phyloP scores from a whole-genome alignment of 2,888 invertebrate genomes.

The Saturnia pavonia region DNA sequence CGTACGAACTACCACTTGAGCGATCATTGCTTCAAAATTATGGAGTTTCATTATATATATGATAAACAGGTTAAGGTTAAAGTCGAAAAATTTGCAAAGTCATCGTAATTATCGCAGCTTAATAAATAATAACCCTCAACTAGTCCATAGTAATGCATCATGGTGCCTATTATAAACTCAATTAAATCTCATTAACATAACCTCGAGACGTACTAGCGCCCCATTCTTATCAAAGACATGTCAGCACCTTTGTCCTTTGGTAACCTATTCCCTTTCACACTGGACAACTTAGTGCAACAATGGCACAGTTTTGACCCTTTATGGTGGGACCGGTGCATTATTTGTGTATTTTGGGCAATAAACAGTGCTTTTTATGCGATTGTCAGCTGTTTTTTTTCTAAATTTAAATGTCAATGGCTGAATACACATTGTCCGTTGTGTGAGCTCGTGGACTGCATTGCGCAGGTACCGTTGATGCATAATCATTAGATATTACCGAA shows the following conservation, averaged over 20 bases:
- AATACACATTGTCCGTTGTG: conserved; percentile 80
- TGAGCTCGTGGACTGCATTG: conserved; percentile 77
- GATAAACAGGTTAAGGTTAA: not conserved
- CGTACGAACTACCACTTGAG: too few relatives aligned
- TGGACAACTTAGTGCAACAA: conserved; percentile 76
- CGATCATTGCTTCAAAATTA: too few relatives aligned
- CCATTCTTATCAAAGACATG: conserved; percentile 68
- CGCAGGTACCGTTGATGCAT: conserved; percentile 76
- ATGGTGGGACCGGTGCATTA: conserved; percentile 67
- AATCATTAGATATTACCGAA: conserved; percentile 74
- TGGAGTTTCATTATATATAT: too few relatives aligned
- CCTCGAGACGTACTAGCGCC: conserved; percentile 53
- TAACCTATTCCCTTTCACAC: conserved; percentile 71
- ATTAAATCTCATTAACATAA: conserved; percentile 81
- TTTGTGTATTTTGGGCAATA: conserved; percentile 82
- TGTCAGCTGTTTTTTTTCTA: conserved; percentile 62
- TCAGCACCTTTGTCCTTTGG: conserved; percentile 78
- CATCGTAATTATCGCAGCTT: conserved; percentile 72
- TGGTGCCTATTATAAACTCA: conserved; percentile 78
- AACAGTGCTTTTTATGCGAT: conserved; percentile 81
- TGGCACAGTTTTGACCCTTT: conserved; percentile 75
- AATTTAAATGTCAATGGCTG: conserved; percentile 74
- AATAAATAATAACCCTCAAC: conserved; percentile 22
- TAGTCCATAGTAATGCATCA: conserved; percentile 61
- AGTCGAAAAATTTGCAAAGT: conserved; percentile 41